These are phyloP conservation scores for Hydrozoanthus gracilis DNA, from an alignment of 92 coral and sea anemone species.

Conservation along the genomic window DNA sequence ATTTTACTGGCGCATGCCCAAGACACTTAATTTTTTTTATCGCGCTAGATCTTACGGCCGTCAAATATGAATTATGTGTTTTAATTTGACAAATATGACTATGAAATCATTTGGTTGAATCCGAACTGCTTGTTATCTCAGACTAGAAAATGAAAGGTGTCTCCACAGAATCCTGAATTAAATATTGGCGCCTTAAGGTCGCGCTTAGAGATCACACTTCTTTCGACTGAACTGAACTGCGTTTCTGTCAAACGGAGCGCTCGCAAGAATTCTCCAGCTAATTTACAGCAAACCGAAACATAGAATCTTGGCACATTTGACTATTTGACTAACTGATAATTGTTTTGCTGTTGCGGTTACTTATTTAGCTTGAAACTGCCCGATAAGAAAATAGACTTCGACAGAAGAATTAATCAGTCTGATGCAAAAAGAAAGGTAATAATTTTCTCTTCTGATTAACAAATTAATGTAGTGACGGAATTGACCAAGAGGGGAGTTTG, in stretches of 20 bases:
- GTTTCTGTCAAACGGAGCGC: not conserved
- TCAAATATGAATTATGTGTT: constrained; percentile 5
- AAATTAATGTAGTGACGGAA: constrained; percentile 29
- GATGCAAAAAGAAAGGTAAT: constrained; percentile 38
- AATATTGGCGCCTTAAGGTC: constrained; percentile 1
- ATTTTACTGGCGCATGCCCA: not conserved
- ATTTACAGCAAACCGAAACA: not conserved
- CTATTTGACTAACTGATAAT: constrained; percentile 6
- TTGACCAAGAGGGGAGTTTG: not conserved
- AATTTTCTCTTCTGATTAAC: constrained; percentile 27
- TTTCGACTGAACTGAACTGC: not conserved
- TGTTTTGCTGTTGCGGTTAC: not conserved
- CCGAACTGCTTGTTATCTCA: not conserved
- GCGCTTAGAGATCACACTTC: not conserved
- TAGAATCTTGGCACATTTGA: not conserved
- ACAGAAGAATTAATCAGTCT: constrained; percentile 36
- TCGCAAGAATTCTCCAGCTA: not conserved
- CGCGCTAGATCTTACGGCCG: not conserved
- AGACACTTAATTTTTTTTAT: not conserved
- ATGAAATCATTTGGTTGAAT: constrained; percentile 24
- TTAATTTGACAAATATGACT: constrained; percentile 17
- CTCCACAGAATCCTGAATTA: not conserved
- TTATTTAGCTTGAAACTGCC: not conserved
- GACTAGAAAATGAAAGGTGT: not conserved
- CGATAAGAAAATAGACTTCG: constrained; percentile 33